Conservation (phyloP, 2,888 invertebrate species). For the Nysson spinosus region DNA sequence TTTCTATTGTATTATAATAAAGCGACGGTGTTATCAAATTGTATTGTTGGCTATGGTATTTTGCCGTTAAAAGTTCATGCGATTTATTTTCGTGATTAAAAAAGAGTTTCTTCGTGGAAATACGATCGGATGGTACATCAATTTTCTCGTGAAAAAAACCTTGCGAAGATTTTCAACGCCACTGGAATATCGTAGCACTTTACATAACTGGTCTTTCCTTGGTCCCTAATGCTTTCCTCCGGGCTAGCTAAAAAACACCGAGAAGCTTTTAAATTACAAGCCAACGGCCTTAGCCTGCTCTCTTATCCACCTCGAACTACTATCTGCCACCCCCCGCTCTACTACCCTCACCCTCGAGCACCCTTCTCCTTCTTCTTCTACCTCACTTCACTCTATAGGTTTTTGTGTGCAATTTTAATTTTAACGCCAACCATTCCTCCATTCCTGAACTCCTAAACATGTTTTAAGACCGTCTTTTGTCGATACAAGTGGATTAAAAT, state of each 20-base stretch:
- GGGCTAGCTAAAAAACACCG: conserved; percentile 36
- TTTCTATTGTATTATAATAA: no score
- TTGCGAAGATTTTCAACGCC: neutral
- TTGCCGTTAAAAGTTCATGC: no score
- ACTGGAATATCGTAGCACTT: neutral
- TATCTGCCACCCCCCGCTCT: neutral
- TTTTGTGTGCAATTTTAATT: conserved; percentile 63
- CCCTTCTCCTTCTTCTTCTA: no score
- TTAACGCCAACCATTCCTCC: conserved; percentile 61
- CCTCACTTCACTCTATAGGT: conserved; percentile 33
- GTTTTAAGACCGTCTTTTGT: no score
- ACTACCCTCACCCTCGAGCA: neutral
- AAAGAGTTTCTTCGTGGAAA: neutral
- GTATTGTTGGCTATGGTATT: no score
- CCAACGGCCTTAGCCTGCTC: conserved; percentile 22
- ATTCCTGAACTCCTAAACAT: no score
- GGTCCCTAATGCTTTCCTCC: conserved; percentile 37
- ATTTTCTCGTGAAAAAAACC: neutral
- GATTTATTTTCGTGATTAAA: no score
- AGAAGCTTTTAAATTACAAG: conserved; percentile 60
- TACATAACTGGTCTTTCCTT: conserved; percentile 14
- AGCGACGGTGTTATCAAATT: no score
- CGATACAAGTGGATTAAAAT: no score
- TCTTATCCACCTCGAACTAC: neutral
- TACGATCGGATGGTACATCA: neutral